These are phyloP conservation scores for Nowickia ferox DNA, from an alignment of 2,888 invertebrate species.

Conservation along the genomic window DNA sequence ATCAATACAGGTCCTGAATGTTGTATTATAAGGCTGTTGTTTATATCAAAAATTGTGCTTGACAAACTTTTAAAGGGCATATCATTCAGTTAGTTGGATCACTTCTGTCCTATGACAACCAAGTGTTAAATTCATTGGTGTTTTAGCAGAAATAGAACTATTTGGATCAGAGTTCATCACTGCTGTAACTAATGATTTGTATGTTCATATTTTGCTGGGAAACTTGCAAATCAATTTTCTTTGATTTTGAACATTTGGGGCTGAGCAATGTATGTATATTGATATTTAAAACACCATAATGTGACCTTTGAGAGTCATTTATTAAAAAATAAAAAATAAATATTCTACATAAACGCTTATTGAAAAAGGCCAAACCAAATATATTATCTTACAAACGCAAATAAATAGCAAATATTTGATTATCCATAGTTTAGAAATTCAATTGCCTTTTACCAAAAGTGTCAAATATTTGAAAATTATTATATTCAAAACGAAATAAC, in stretches of 20 bases:
- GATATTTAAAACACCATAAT: constrained; percentile 13
- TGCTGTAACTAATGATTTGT: no score
- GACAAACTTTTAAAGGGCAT: no score
- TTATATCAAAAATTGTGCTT: no score
- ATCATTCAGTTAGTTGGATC: no score
- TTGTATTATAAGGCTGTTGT: no score
- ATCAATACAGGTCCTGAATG: no score
- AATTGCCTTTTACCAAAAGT: constrained; percentile 3
- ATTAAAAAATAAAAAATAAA: constrained; percentile 1
- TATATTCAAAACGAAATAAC: constrained; percentile 5
- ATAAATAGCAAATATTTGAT: constrained; percentile 18
- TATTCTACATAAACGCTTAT: background rate
- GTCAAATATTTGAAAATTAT: constrained; percentile 14
- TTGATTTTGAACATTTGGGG: constrained; percentile 17
- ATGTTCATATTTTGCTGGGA: no score
- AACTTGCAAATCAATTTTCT: constrained; percentile 48
- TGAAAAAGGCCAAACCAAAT: background rate
- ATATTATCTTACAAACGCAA: background rate
- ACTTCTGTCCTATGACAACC: no score
- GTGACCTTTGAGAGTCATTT: constrained; percentile 41
- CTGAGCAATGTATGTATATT: constrained; percentile 38
- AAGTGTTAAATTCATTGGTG: no score
- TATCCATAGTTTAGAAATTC: background rate
- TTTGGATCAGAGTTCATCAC: no score
- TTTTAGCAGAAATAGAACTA: no score